Percentiles rank a stretch among this genome's conserved stretches.
Evolutionary conservation across 2,888 invertebrate species (phyloP).

Genomic region (Apodemia mormo): DNA sequence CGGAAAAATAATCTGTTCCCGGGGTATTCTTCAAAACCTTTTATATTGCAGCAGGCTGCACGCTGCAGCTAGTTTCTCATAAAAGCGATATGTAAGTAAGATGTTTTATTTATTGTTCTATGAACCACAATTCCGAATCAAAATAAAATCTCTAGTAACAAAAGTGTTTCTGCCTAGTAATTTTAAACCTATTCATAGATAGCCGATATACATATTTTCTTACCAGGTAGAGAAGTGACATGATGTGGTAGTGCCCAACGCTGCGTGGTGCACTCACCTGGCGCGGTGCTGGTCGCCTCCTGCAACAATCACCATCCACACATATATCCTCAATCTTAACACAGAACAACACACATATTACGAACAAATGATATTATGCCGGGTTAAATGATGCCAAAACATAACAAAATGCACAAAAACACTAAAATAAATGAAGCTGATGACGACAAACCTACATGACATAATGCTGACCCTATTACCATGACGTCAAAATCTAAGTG

Average conservation of each 20-base stretch:
- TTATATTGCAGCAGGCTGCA: no score
- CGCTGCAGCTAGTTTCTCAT: no score
- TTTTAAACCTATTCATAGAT: not conserved
- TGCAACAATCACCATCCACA: slow-evolving; percentile 46
- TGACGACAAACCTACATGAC: slow-evolving; percentile 11
- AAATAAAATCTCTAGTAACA: no score
- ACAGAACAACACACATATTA: slow-evolving; percentile 27
- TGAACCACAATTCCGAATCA: no score
- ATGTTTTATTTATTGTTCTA: no score
- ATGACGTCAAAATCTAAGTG: not conserved
- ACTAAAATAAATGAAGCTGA: slow-evolving; percentile 10
- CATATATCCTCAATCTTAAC: not conserved
- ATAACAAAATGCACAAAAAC: not conserved
- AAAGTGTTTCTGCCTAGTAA: no score
- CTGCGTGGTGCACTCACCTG: slow-evolving; percentile 66
- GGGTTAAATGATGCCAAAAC: slow-evolving; percentile 12
- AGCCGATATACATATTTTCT: not conserved
- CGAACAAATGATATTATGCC: slow-evolving; percentile 19
- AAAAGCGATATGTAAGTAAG: no score
- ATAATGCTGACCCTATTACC: slow-evolving; percentile 10
- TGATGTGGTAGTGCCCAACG: slow-evolving; percentile 82
- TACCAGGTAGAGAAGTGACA: slow-evolving; percentile 83
- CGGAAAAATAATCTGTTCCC: no score
- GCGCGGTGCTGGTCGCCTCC: slow-evolving; percentile 52
- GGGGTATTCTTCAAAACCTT: no score